Conservation (phyloP, 2,113 vertebrate genomes). For the Corythoichthys haematopterus region DNA sequence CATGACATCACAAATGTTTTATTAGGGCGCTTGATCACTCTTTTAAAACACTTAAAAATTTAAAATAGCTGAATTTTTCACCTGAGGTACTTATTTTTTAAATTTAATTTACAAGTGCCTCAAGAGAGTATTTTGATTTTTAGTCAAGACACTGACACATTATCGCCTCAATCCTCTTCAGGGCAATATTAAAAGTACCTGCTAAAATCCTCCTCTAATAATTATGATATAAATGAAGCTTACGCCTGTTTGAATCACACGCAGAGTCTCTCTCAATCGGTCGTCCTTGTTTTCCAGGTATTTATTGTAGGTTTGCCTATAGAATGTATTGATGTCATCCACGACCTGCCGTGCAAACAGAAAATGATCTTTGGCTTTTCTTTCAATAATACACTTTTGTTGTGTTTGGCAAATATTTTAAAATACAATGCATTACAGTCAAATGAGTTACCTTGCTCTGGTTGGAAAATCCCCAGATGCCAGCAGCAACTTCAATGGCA, state of each 20-base stretch:
- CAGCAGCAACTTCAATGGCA: conserved; percentile 89
- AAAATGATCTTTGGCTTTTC: conserved; percentile 70
- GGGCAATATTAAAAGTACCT: background rate
- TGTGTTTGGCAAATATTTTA: background rate
- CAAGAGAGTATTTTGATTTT: too few relatives aligned
- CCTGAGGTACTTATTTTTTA: too few relatives aligned
- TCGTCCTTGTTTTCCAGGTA: conserved; percentile 54
- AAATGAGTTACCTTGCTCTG: conserved; percentile 79
- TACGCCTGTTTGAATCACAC: conserved; percentile 80
- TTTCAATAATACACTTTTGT: conserved; percentile 28
- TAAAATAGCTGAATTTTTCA: too few relatives aligned
- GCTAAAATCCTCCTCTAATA: background rate
- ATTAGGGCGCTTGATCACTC: too few relatives aligned
- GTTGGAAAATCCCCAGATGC: conserved; percentile 92
- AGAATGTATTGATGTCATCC: conserved; percentile 78
- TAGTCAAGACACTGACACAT: too few relatives aligned
- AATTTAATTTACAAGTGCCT: too few relatives aligned
- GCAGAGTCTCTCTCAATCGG: conserved; percentile 75
- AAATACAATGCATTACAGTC: background rate
- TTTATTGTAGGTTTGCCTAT: conserved; percentile 75
- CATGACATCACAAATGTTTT: too few relatives aligned
- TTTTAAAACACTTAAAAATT: too few relatives aligned
- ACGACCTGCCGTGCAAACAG: conserved; percentile 72
- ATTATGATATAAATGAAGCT: conserved; percentile 23
- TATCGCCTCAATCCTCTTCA: too few relatives aligned